phyloP scores from a whole-genome alignment of 2,888 invertebrate species.

The Drosophila prostipennis region DNA sequence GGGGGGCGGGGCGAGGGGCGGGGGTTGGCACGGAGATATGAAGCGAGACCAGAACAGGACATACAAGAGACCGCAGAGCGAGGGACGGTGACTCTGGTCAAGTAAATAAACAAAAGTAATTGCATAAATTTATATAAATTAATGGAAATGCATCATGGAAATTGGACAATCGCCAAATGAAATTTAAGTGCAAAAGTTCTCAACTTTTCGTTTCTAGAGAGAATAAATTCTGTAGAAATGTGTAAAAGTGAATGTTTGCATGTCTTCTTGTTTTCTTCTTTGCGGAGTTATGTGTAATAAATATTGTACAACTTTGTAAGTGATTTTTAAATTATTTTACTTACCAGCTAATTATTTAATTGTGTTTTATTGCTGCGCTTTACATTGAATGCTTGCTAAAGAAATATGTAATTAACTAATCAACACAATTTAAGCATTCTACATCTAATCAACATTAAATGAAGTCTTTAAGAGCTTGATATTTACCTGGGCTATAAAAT shows the following conservation, averaged over 20 bases:
- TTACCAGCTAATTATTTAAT: not conserved
- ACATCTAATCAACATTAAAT: too few species aligned
- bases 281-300: not conserved
- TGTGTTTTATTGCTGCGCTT: too few species aligned
- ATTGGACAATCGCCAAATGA: conserved; percentile 56
- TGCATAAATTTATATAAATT: conserved; percentile 79
- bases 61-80: conserved; percentile 48
- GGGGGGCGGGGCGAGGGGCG: not conserved
- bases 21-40: conserved; percentile 22
- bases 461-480: too few species aligned
- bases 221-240: not conserved
- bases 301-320: conserved; percentile 13
- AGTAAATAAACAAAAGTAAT: conserved; percentile 79
- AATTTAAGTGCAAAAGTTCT: conserved; percentile 70
- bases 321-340: not conserved
- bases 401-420: not conserved
- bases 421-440: too few species aligned
- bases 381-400: too few species aligned
- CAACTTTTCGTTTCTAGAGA: conserved; percentile 19
- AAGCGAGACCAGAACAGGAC: conserved; percentile 35
- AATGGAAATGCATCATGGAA: conserved; percentile 75
- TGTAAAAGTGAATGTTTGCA: conserved; percentile 15
- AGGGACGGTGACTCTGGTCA: conserved; percentile 42
- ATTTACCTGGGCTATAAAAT: too few species aligned
- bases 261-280: not conserved